Evolutionary conservation across 2,797 vertebrate genomes (phyloP).

Genomic region (Oophaga sylvatica): DNA sequence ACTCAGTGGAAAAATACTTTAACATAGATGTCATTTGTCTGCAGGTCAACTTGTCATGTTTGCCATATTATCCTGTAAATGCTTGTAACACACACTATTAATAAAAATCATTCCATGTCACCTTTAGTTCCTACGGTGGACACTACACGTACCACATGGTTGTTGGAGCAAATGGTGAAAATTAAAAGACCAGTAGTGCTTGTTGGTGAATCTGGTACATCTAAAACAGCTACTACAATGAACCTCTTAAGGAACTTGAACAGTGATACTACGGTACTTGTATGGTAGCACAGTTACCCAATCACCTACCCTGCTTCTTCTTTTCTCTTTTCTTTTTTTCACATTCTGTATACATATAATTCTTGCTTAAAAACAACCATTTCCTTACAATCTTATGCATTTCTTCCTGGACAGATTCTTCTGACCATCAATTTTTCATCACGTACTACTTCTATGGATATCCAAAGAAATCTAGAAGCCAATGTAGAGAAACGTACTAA

Average conservation of each 20-base stretch:
- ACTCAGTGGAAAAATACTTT: no score
- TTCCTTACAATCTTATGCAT: neutral
- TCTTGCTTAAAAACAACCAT: neutral
- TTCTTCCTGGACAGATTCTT: slow-evolving; percentile 77
- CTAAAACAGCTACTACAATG: slow-evolving; percentile 92
- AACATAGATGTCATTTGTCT: no score
- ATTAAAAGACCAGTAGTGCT: slow-evolving; percentile 86
- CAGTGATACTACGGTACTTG: slow-evolving; percentile 78
- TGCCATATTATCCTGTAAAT: neutral
- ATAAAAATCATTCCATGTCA: neutral
- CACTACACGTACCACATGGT: slow-evolving; percentile 87
- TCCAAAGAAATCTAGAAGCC: slow-evolving; percentile 93
- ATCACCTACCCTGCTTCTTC: neutral
- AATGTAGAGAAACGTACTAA: slow-evolving; percentile 94
- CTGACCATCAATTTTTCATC: slow-evolving; percentile 92
- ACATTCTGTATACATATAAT: neutral
- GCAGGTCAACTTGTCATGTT: neutral
- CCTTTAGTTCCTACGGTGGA: slow-evolving; percentile 90
- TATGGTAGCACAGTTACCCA: neutral
- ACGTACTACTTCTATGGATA: slow-evolving; percentile 92
- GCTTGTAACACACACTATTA: neutral
- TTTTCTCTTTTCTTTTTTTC: neutral
- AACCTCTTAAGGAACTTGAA: slow-evolving; percentile 87
- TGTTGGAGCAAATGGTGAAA: slow-evolving; percentile 90
- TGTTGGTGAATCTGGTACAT: slow-evolving; percentile 94